Evolutionary conservation across 2,113 vertebrate genomes (phyloP).

Genomic region (Otocyon megalotis): DNA sequence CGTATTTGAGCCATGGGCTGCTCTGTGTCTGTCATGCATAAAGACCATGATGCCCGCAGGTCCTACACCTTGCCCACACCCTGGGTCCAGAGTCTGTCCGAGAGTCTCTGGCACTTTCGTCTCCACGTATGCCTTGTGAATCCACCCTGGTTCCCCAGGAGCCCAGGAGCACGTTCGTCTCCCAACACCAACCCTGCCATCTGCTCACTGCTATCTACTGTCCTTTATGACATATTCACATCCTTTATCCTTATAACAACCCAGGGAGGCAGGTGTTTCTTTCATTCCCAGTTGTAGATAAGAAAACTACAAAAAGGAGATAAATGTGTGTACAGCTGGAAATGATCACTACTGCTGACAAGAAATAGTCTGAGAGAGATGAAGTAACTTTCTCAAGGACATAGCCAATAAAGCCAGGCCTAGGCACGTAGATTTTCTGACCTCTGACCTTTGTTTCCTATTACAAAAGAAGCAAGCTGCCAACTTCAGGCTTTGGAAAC

Average conservation of each 20-base stretch:
- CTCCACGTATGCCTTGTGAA: not conserved
- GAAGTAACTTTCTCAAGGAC: not conserved
- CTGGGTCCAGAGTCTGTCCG: slow-evolving; percentile 43
- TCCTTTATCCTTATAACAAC: not conserved
- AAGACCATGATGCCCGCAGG: not conserved
- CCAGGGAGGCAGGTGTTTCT: not conserved
- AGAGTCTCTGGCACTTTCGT: not conserved
- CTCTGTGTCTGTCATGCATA: not conserved
- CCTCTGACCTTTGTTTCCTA: not conserved
- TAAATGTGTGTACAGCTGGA: not conserved
- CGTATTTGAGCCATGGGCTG: not conserved
- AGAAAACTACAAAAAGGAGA: not conserved
- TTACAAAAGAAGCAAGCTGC: not conserved
- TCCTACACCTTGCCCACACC: not conserved
- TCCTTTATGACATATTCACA: not conserved
- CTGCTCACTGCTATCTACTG: not conserved
- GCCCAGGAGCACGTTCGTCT: not conserved
- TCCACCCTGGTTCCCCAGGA: not conserved
- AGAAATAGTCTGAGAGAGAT: not conserved
- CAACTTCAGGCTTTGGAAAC: not conserved
- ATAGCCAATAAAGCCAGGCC: not conserved
- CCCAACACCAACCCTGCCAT: not conserved
- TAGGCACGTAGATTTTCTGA: not conserved
- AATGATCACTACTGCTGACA: not conserved
- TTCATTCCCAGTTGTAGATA: not conserved